Evolutionary conservation across 2,888 invertebrate species (phyloP).

Genomic region (Elmis aenea): DNA sequence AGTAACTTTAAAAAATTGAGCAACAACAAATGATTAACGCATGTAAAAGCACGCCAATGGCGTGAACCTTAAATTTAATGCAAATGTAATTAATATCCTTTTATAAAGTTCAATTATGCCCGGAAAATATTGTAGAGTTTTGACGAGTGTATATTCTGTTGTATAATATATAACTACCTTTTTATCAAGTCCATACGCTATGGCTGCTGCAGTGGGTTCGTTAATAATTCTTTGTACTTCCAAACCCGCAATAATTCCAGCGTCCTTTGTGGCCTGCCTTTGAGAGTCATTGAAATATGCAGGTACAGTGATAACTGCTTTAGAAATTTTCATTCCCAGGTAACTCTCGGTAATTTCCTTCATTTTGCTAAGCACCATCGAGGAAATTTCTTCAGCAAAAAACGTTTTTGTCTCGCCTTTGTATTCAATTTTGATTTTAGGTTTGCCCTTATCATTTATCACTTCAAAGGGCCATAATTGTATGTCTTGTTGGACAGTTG

Average conservation of each 20-base stretch:
- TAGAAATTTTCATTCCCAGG: slow-evolving; percentile 43
- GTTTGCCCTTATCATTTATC: slow-evolving; percentile 48
- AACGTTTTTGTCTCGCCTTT: slow-evolving; percentile 46
- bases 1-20: too few species aligned
- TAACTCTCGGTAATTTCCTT: slow-evolving; percentile 51
- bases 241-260: slow-evolving; percentile 57
- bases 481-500: slow-evolving; percentile 59
- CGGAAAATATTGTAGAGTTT: too few species aligned
- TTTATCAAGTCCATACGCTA: slow-evolving; percentile 57
- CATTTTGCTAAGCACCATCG: slow-evolving; percentile 60
- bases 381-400: slow-evolving; percentile 50
- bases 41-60: too few species aligned
- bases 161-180: slow-evolving; percentile 34
- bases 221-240: slow-evolving; percentile 62
- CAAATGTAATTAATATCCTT: too few species aligned
- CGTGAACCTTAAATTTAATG: too few species aligned
- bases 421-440: slow-evolving; percentile 43
- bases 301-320: slow-evolving; percentile 55
- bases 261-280: slow-evolving; percentile 64
- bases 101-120: too few species aligned
- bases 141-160: too few species aligned
- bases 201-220: slow-evolving; percentile 63
- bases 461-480: slow-evolving; percentile 61
- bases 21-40: too few species aligned
- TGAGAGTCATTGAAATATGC: slow-evolving; percentile 65